Conservation (phyloP, 2,113 vertebrate species). For the Epinephelus moara region DNA sequence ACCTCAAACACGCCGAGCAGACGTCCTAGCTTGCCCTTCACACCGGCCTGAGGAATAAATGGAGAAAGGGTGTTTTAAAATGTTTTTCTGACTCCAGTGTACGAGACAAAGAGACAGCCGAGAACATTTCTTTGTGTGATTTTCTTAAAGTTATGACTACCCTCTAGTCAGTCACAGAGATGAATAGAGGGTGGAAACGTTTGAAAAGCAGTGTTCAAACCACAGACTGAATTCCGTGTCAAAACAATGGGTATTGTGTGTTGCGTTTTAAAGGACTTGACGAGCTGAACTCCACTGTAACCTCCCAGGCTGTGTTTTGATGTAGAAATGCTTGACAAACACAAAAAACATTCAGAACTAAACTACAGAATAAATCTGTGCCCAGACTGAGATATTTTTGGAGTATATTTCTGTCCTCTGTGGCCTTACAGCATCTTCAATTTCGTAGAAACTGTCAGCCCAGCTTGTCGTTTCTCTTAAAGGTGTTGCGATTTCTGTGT, state of each 20-base stretch:
- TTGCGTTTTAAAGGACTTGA: conserved; percentile 11
- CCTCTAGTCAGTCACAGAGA: not conserved
- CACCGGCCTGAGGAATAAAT: conserved; percentile 90
- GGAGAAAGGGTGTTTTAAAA: not conserved
- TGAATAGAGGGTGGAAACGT: conserved; percentile 31
- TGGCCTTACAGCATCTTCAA: not conserved
- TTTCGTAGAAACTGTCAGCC: not conserved
- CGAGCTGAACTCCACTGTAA: conserved; percentile 1
- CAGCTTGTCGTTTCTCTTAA: not conserved
- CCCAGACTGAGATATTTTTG: not conserved
- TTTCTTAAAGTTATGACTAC: not conserved
- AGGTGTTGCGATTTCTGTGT: not conserved
- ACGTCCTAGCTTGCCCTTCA: conserved; percentile 97
- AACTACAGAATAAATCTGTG: not conserved
- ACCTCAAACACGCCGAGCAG: conserved; percentile 98
- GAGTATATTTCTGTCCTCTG: not conserved
- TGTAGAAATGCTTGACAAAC: conserved; percentile 7
- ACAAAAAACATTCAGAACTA: not conserved
- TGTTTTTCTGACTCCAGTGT: not conserved
- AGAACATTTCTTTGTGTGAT: not conserved
- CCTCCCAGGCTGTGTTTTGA: conserved; percentile 27
- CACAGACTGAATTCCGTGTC: not conserved
- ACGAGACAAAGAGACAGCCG: not conserved
- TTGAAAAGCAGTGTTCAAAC: not conserved
- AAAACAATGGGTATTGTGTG: conserved; percentile 22